These are phyloP conservation scores for Linhomoeus sp. DNA, from an alignment of 2,888 invertebrate genomes.

Conservation along the genomic window DNA sequence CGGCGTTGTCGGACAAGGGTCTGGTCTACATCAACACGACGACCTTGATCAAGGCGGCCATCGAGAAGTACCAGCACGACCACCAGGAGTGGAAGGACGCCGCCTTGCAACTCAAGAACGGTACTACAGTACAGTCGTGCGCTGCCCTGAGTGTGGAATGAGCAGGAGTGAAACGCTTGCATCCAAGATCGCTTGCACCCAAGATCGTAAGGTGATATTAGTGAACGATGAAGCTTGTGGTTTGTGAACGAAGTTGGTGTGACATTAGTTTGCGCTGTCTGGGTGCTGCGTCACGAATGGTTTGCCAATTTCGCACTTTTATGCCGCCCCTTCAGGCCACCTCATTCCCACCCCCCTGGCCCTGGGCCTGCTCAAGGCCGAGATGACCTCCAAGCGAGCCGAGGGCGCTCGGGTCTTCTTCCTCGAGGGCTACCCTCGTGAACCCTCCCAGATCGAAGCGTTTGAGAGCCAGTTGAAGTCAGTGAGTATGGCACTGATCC, in stretches of 20 bases:
- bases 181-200: no score
- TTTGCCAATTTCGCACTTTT: no score
- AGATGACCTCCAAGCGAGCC: slow-evolving; percentile 21
- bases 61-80: slow-evolving; percentile 21
- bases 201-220: no score
- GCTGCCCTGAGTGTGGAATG: no score
- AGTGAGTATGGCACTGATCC: slow-evolving; percentile 25
- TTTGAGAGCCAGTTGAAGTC: slow-evolving; percentile 18
- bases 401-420: slow-evolving; percentile 19
- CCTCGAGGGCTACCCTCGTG: slow-evolving; percentile 23
- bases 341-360: slow-evolving; percentile 24
- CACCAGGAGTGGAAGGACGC: slow-evolving; percentile 25
- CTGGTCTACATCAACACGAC: slow-evolving; percentile 26
- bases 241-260: no score
- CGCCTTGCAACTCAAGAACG: slow-evolving; percentile 7
- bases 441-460: slow-evolving; percentile 24
- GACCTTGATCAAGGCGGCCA: slow-evolving; percentile 16
- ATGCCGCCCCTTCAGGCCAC: slow-evolving; percentile 22
- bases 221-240: no score
- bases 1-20: slow-evolving; percentile 12
- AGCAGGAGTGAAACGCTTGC: no score
- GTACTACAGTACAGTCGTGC: no score
- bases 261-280: no score
- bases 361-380: slow-evolving; percentile 22
- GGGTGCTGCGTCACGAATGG: no score